Base-by-base conservation (phyloP, 2,113 vertebrate species). In the Apaloderma vittatum region DNA sequence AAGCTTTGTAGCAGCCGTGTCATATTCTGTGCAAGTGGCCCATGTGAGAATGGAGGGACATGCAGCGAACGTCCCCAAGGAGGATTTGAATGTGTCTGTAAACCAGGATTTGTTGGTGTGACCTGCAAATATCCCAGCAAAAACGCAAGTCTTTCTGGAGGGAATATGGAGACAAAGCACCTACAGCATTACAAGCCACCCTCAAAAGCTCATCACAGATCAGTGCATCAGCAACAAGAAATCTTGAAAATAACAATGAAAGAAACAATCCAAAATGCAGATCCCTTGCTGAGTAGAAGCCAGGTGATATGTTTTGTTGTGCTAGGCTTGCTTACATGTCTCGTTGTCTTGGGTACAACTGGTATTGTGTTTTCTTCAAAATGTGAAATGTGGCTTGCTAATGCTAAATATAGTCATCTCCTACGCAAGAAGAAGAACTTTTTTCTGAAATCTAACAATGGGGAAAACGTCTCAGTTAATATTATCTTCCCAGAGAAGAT, bases 401-500 rank as follows among this genome's bases (percentile, higher is more conserved):
- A 98, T 82, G 98, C 98, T 80, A 99, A 99, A 90, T 99, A 99
- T 84, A 98, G 95, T 75, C 98, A 98, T 91, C 97, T 99, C 46
- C 98, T 99, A 30, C 98, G 98, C 29, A 98, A 99, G 96, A 99
- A 99, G 93, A 98, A 98, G 82, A 98, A 98, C 63, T 98, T 98
- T 58, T 98, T 99, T 85, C 97, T 99, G 72, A 98, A 98, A 17
- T 98, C 98, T 74, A 97, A 75, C 49, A 73, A 97, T 17, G 98
- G 98, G 4, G 98, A 98, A 70, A 99, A 99, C 32, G 98, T 98
- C 90, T 98, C 99, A 0, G 98, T 99, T 70, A 99, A 99, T 96
- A 98, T 99, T 97, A 99, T 99, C 93, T 98, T 99, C 93, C 99
- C 99, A 3, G 99, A 99, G 96, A 99, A 99, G 98, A 98, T 99